Evolutionary conservation across 2,888 invertebrate species (phyloP).

Genomic region (Acanthacorydalis orientalis): DNA sequence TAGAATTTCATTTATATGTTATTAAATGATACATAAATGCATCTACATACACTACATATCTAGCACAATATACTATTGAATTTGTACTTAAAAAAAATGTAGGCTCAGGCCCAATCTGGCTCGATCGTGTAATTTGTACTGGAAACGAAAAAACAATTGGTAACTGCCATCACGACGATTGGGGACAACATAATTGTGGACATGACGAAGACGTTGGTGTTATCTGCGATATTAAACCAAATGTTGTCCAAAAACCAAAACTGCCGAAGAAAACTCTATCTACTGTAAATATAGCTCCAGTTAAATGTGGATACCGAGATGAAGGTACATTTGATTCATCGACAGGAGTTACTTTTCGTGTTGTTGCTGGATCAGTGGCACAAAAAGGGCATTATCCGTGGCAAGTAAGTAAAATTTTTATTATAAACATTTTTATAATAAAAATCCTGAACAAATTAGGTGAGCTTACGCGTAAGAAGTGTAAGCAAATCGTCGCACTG

Average conservation of each 20-base stretch:
- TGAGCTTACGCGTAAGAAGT: conserved; percentile 43
- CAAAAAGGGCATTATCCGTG: conserved; percentile 53
- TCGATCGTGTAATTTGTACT: conserved; percentile 48
- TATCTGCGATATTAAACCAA: conserved; percentile 8
- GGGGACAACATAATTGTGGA: conserved; percentile 55
- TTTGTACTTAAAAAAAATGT: too few species aligned
- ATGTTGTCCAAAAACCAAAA: background rate
- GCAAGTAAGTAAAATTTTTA: conserved; percentile 35
- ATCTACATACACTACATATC: too few species aligned
- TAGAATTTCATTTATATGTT: too few species aligned
- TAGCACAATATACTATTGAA: too few species aligned
- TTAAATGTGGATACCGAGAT: conserved; percentile 34
- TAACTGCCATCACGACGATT: conserved; percentile 44
- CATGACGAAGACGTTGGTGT: conserved; percentile 49
- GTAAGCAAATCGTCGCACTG: conserved; percentile 43
- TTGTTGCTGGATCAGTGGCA: conserved; percentile 43
- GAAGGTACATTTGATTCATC: conserved; percentile 24
- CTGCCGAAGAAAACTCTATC: conserved; percentile 8
- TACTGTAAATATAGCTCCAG: conserved; percentile 20
- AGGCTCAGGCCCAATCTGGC: conserved; percentile 49
- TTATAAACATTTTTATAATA: background rate
- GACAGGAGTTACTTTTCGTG: conserved; percentile 31
- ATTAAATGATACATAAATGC: too few species aligned
- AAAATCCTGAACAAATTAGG: conserved; percentile 30
- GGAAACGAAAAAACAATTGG: conserved; percentile 49